These are phyloP conservation scores for Andricus grossulariae DNA, from an alignment of 1,140 invertebrate genomes.

Conservation along the genomic window DNA sequence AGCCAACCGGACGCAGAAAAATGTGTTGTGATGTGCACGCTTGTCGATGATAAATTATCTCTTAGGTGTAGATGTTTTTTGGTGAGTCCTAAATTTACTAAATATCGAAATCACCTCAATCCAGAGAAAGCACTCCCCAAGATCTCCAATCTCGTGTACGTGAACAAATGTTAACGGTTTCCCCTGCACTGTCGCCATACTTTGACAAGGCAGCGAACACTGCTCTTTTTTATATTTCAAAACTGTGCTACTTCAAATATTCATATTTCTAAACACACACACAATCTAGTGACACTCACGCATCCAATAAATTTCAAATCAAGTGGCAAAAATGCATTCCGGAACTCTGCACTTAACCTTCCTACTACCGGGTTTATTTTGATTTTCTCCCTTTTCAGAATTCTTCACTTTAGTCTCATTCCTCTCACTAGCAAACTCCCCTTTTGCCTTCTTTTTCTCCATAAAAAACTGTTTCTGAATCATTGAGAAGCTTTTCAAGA, in stretches of 20 bases:
- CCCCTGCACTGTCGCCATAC: slow-evolving; percentile 4
- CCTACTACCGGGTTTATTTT: slow-evolving; percentile 15
- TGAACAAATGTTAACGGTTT: slow-evolving; percentile 29
- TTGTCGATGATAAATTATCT: slow-evolving; percentile 57
- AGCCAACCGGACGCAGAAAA: slow-evolving; percentile 28
- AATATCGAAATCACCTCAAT: not conserved
- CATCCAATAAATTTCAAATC: not conserved
- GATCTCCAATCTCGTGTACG: not conserved
- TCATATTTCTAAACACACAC: not conserved
- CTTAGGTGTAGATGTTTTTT: slow-evolving; percentile 45
- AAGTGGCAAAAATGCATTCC: not conserved
- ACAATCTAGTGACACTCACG: not conserved
- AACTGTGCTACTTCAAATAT: slow-evolving; percentile 12
- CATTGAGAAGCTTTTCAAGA: not conserved
- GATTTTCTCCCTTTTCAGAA: slow-evolving; percentile 23
- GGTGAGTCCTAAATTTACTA: slow-evolving; percentile 39
- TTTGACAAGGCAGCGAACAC: slow-evolving; percentile 18
- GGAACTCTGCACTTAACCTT: slow-evolving; percentile 8
- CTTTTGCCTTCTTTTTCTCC: not conserved
- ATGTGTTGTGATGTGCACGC: slow-evolving; percentile 56
- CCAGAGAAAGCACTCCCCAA: slow-evolving; percentile 11
- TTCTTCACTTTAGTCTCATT: slow-evolving; percentile 10
- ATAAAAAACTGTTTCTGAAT: not conserved
- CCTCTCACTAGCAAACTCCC: not conserved
- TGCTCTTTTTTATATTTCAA: slow-evolving; percentile 8